A percentile compares a stretch with the other conserved stretches of the same genome.
Evolutionary conservation across 2,888 invertebrate species (phyloP).

Genomic region (Eurytoma californica): DNA sequence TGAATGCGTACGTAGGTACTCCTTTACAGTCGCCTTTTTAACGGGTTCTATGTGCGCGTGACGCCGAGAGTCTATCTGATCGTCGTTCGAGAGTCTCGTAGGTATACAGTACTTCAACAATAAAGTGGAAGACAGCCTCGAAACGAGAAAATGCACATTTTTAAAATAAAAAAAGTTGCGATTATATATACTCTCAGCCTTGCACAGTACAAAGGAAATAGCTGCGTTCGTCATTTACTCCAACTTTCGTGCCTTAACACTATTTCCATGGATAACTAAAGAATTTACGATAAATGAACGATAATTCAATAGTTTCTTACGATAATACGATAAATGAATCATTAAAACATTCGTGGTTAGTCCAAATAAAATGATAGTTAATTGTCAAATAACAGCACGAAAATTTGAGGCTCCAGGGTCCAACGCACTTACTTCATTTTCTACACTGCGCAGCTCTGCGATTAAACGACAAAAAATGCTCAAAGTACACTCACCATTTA

Average conservation of each 20-base stretch:
- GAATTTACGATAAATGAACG: too few species aligned
- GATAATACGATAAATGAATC: neutral
- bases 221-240: slow-evolving; percentile 27
- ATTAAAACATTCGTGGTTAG: neutral
- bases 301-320: neutral
- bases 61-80: slow-evolving; percentile 48
- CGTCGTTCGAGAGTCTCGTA: slow-evolving; percentile 39
- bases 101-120: slow-evolving; percentile 35
- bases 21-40: neutral
- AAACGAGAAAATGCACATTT: slow-evolving; percentile 52
- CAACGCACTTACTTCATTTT: slow-evolving; percentile 31
- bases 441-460: slow-evolving; percentile 27
- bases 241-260: slow-evolving; percentile 27
- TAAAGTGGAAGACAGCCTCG: slow-evolving; percentile 51
- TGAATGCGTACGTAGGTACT: slow-evolving; percentile 8
- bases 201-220: slow-evolving; percentile 34
- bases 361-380: slow-evolving; percentile 33
- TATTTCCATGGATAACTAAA: neutral
- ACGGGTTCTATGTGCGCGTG: slow-evolving; percentile 36
- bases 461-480: slow-evolving; percentile 57
- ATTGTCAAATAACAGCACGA: slow-evolving; percentile 34
- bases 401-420: slow-evolving; percentile 40
- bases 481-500: slow-evolving; percentile 65
- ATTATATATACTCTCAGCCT: slow-evolving; percentile 40
- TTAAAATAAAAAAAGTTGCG: slow-evolving; percentile 32